Evolutionary conservation across 2,888 invertebrate genomes (phyloP).

Genomic region (Eilema griseolum): DNA sequence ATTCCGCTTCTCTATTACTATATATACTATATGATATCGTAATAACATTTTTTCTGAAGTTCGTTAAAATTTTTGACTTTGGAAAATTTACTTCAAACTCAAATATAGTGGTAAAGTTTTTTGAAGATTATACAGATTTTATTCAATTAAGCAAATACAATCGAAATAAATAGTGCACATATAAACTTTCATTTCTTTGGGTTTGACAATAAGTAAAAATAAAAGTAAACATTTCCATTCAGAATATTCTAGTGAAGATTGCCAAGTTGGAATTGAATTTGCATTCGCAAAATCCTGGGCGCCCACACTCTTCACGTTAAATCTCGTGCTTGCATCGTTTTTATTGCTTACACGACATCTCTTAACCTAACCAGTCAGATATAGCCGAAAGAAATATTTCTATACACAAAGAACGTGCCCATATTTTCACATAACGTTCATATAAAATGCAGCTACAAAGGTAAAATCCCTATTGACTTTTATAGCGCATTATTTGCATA

Average conservation of each 20-base stretch:
- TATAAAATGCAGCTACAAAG: constrained; percentile 60
- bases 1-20: constrained; percentile 34
- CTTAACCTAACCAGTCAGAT: constrained; percentile 48
- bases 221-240: constrained; percentile 65
- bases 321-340: constrained; percentile 62
- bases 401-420: constrained; percentile 27
- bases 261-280: constrained; percentile 70
- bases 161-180: background rate
- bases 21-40: too few relatives aligned
- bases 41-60: too few relatives aligned
- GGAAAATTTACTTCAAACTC: background rate
- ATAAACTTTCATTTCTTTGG: background rate
- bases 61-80: background rate
- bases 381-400: constrained; percentile 43
- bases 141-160: too few relatives aligned
- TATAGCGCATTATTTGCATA: constrained; percentile 74
- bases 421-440: constrained; percentile 51
- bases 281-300: constrained; percentile 63
- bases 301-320: constrained; percentile 65
- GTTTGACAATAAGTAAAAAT: constrained; percentile 53
- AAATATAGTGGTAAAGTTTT: background rate
- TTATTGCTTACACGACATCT: constrained; percentile 61
- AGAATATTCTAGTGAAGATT: constrained; percentile 68
- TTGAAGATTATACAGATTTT: background rate
- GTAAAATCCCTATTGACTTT: constrained; percentile 64